These are phyloP conservation scores for Thalassophryne amazonica DNA, from an alignment of 2,797 vertebrate genomes.

Conservation along the genomic window DNA sequence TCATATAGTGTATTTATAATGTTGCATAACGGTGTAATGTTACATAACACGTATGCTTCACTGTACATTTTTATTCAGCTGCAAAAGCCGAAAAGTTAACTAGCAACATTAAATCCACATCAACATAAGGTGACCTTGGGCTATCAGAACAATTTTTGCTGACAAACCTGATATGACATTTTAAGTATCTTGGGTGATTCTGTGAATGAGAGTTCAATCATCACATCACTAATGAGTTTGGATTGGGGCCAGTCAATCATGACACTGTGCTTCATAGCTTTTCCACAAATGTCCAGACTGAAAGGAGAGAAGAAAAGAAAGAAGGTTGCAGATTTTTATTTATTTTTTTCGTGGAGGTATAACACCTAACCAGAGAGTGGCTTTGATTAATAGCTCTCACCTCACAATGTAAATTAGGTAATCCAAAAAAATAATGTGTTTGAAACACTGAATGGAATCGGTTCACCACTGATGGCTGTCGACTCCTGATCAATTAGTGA, in stretches of 20 bases:
- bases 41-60: too few species aligned
- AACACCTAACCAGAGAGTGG: constrained; percentile 86
- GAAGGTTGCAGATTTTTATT: constrained; percentile 92
- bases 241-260: constrained; percentile 81
- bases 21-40: too few species aligned
- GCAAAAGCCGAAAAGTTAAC: constrained; percentile 27
- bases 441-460: constrained; percentile 66
- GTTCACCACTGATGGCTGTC: constrained; percentile 39
- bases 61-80: background rate
- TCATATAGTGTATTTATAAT: too few species aligned
- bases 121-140: constrained; percentile 83
- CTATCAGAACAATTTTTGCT: constrained; percentile 79
- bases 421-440: constrained; percentile 82
- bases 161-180: constrained; percentile 92
- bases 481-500: constrained; percentile 53
- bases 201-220: constrained; percentile 85
- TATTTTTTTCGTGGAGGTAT: constrained; percentile 91
- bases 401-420: constrained; percentile 82
- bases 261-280: constrained; percentile 90
- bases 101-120: constrained; percentile 68
- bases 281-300: constrained; percentile 85
- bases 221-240: constrained; percentile 76
- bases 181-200: constrained; percentile 89
- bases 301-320: too few species aligned
- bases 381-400: constrained; percentile 90